Base-by-base conservation (phyloP, 2,113 vertebrate genomes). In the Hemichromis elongatus region DNA sequence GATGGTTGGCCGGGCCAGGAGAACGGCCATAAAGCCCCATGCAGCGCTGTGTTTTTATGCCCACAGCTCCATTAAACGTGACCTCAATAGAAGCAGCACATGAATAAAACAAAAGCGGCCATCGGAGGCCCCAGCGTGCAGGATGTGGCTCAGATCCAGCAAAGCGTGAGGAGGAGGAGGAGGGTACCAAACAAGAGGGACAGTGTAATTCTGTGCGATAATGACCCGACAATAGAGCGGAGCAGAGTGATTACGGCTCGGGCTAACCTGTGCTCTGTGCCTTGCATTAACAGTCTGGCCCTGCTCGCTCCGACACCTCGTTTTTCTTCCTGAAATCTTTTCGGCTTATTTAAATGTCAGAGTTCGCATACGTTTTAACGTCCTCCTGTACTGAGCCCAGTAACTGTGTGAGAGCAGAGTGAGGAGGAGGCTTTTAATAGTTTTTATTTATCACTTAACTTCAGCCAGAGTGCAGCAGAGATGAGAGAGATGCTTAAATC, bases 1-100 rank as follows among this genome's bases (percentile, higher is more conserved):
- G 81, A 89, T 73, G 83, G 84, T 88, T 86, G 82, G 79, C 85
- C 84, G 13, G 85, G 84, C 86, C 33, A 30, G 33, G 70, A 68
- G 55, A 91, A 73, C 24, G 19, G 87, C 84, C 85, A 87, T 93
- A 91, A 93, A 93, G 82, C 66, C 87, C 26, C 70, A 47, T 77
- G 80, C 82, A 89, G 85, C 79, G 59, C 87, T 89, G 84, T 81
- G 68, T 78, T 88, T 87, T 85, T 83, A 56, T 90, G 81, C 79
- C 80, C 73, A 9, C 66, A 3, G 84, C 90, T 92, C 92, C 88
- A 92, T 95, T 92, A 94, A 94, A 94, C 84, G 47, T 89, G 90
- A 93, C 89, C 93, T 93, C 84, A 45, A 89, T 84, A 70, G 79
- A 90, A 90, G 57, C 75, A 30, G 79, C 47, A 86, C 80, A 92